Evolutionary conservation across 2,113 vertebrate genomes (phyloP).

Genomic region (Crotalus horridus): DNA sequence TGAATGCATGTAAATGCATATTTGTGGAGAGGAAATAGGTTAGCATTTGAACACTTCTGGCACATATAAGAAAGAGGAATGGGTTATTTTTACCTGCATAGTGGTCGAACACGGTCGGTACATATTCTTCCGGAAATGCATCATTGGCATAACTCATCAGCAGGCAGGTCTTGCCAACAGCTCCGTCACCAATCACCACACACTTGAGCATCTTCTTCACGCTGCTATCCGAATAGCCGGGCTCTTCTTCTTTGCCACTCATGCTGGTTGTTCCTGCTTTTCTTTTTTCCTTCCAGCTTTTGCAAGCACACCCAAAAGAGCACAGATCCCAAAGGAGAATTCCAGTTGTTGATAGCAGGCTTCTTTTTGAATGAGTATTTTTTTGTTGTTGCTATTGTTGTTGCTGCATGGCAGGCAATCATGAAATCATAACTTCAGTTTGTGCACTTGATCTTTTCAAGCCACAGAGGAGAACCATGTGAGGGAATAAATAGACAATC

Average conservation of each 20-base stretch:
- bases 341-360: constrained; percentile 1
- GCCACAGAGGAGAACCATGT: constrained; percentile 54
- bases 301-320: constrained; percentile 56
- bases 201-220: constrained; percentile 79
- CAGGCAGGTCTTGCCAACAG: constrained; percentile 79
- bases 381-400: not conserved
- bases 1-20: not conserved
- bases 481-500: constrained; percentile 52
- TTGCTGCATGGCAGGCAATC: constrained; percentile 29
- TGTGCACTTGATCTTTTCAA: constrained; percentile 50
- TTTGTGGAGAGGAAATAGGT: not conserved
- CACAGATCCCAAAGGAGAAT: constrained; percentile 44
- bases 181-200: constrained; percentile 80
- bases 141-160: constrained; percentile 84
- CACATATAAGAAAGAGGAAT: not conserved
- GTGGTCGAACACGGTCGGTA: constrained; percentile 81
- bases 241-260: constrained; percentile 64
- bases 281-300: constrained; percentile 40
- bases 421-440: constrained; percentile 67
- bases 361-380: constrained; percentile 38
- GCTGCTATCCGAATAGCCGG: constrained; percentile 56
- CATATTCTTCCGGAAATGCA: constrained; percentile 79
- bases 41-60: not conserved
- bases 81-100: constrained; percentile 75
- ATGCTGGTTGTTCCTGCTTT: constrained; percentile 56